Conservation (phyloP, 53 echinoderm and acorn worm species). For the Zoroaster sp. region DNA sequence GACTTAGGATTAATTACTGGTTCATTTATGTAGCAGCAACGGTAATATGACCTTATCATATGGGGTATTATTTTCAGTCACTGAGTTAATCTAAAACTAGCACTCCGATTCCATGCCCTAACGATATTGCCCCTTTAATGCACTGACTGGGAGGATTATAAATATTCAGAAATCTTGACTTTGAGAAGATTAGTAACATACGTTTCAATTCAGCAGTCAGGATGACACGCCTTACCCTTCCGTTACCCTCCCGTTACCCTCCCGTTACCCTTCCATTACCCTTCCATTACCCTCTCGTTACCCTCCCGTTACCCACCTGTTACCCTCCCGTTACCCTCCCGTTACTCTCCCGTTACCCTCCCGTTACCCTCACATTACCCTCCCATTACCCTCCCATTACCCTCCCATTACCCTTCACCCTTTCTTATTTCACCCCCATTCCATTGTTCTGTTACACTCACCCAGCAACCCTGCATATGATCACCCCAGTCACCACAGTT, state of each 20-base stretch:
- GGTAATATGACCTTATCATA: too few relatives aligned
- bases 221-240: not conserved
- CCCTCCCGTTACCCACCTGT: not conserved
- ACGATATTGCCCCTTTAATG: too few relatives aligned
- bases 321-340: not conserved
- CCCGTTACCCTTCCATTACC: too few relatives aligned
- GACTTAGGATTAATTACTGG: too few relatives aligned
- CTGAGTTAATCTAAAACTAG: too few relatives aligned
- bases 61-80: too few relatives aligned
- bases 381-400: not conserved
- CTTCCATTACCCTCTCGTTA: not conserved
- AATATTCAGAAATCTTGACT: too few relatives aligned
- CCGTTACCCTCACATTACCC: not conserved
- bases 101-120: too few relatives aligned
- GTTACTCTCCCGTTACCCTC: not conserved
- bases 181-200: too few relatives aligned
- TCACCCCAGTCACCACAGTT: not conserved
- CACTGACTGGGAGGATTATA: too few relatives aligned
- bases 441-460: not conserved
- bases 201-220: not conserved
- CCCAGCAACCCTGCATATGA: not conserved
- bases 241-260: not conserved
- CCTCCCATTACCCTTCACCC: too few relatives aligned
- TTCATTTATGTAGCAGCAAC: too few relatives aligned
- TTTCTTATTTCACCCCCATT: not conserved